Conservation (phyloP, 2,888 invertebrate species). For the Celastrina argiolus region DNA sequence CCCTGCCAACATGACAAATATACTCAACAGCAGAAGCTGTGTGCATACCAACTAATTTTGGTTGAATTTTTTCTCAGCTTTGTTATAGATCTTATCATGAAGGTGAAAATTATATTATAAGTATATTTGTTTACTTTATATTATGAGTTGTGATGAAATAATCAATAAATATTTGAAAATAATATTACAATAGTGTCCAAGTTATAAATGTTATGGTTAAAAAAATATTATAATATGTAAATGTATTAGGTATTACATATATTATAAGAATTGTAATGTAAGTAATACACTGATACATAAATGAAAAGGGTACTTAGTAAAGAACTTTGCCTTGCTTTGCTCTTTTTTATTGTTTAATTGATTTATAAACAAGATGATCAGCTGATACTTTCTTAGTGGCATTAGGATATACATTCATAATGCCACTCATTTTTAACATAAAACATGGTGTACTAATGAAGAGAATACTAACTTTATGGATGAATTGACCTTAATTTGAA, state of each 20-base stretch:
- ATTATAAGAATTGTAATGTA: too few relatives aligned
- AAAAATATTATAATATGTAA: too few relatives aligned
- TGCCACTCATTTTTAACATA: background rate
- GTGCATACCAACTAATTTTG: background rate
- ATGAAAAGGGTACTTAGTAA: background rate
- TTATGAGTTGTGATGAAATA: too few relatives aligned
- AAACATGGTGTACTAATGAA: background rate
- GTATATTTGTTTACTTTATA: too few relatives aligned
- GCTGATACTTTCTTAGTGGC: background rate
- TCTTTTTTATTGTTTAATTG: background rate
- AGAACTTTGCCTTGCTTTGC: too few relatives aligned
- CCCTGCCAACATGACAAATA: slow-evolving; percentile 6
- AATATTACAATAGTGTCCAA: too few relatives aligned
- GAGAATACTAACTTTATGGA: slow-evolving; percentile 2
- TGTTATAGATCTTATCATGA: background rate
- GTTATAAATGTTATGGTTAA: too few relatives aligned
- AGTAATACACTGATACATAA: too few relatives aligned
- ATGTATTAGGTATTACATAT: too few relatives aligned
- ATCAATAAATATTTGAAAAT: too few relatives aligned
- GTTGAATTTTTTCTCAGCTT: background rate
- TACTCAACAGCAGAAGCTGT: background rate
- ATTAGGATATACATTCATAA: background rate
- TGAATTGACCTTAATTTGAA: slow-evolving; percentile 32
- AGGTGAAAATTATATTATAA: background rate
- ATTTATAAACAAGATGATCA: background rate